Evolutionary conservation across 2,113 vertebrate species (phyloP), one percentile per base, ranked within the genome.

Genomic region (Nannospalax galili): DNA sequence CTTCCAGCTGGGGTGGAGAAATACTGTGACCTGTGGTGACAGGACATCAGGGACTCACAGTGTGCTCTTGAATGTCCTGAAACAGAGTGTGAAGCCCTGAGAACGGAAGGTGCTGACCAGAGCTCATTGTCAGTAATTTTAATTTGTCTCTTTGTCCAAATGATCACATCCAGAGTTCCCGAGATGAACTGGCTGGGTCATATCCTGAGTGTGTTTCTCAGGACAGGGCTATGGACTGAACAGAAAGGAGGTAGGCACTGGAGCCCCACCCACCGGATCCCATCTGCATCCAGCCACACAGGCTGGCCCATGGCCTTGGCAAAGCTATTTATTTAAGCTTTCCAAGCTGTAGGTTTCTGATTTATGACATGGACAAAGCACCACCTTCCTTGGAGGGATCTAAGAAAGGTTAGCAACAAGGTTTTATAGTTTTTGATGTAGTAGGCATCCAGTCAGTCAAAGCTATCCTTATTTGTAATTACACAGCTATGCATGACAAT

Each of bases 71-170:
- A 15, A 56, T 84, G 82, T 91, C 86, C 48, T 5, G 4, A 90
- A 58, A 56, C 0, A 0, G 30, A 84, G 2, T 20, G 11, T 28
- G 37, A 95, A 65, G 79, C 72, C 58, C 69, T 86, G n/a, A 80
- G 87, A 94, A 67, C 74, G 52, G 28, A 40, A 88, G 26, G 45
- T 69, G 37, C 62, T 65, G 2, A 22, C 69, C 70, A 56, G 60
- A 56, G 64, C n/a, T 87, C 30, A 40, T 35, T 89, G 78, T 87
- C 28, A 74, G 93, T 40, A 56, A 90, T 52, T 62, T 75, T 80
- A 89, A 88, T 91, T 96, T 40, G 64, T 75, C 35, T 89, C 58
- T 92, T 85, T 95, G 65, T 79, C 30, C 79, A 90, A 87, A 58
- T 67, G 52, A 17, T 42, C 52, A 65, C 19, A 10, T 30, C 35